Conservation (phyloP, 2,888 invertebrate species). For the Agrochola circellaris region DNA sequence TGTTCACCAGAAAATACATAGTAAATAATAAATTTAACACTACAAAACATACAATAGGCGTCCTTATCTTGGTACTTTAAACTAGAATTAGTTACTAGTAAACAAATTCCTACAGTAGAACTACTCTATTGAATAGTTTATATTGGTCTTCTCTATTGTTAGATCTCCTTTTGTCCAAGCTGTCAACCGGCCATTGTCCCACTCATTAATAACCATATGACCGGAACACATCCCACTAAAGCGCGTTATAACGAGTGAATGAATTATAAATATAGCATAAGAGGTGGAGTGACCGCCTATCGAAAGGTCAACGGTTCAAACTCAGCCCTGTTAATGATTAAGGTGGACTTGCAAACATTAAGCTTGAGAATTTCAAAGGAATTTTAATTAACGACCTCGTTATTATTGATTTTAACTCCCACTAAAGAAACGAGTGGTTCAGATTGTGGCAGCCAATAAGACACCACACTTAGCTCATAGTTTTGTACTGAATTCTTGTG, state of each 20-base stretch:
- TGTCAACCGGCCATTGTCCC: background rate
- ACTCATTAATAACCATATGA: slow-evolving; percentile 8
- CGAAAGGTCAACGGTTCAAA: slow-evolving; percentile 39
- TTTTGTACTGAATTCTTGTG: background rate
- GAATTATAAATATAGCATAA: slow-evolving; percentile 45
- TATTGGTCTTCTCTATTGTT: background rate
- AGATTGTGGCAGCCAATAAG: slow-evolving; percentile 16
- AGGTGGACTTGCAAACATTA: slow-evolving; percentile 40
- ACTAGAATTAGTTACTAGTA: background rate
- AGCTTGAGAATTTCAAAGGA: slow-evolving; percentile 40
- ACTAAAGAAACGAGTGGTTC: background rate
- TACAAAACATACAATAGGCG: too few species aligned
- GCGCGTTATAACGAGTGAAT: slow-evolving; percentile 33
- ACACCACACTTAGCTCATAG: background rate
- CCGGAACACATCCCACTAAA: background rate
- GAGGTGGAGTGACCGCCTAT: slow-evolving; percentile 13
- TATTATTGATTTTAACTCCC: slow-evolving; percentile 23
- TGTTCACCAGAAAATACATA: too few species aligned
- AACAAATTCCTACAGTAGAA: background rate
- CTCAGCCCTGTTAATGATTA: slow-evolving; percentile 26
- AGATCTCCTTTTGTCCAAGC: background rate
- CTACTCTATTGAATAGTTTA: slow-evolving; percentile 1
- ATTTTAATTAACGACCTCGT: slow-evolving; percentile 40
- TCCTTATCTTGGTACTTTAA: background rate
- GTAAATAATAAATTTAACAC: too few species aligned